Evolutionary conservation across 2,888 invertebrate genomes (phyloP).

Genomic region (Beris morrisii): DNA sequence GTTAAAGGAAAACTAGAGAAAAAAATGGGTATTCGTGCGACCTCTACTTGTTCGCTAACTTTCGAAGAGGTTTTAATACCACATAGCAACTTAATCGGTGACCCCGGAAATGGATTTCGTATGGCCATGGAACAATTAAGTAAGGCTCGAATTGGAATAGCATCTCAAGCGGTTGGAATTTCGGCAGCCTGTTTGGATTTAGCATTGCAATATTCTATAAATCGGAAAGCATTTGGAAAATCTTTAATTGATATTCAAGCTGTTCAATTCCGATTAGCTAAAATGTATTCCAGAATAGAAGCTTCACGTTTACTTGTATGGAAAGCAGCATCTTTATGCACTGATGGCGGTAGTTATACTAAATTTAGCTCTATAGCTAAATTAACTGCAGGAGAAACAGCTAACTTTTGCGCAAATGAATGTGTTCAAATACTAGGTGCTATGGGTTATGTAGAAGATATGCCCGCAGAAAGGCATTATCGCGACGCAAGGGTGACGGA

Average conservation of each 20-base stretch:
- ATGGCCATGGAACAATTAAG: conserved; percentile 70
- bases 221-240: conserved; percentile 68
- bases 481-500: conserved; percentile 78
- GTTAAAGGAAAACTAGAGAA: conserved; percentile 69
- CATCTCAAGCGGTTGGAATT: conserved; percentile 72
- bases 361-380: conserved; percentile 78
- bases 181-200: conserved; percentile 75
- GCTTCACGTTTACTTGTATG: conserved; percentile 70
- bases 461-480: conserved; percentile 75
- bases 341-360: conserved; percentile 57
- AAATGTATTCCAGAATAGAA: conserved; percentile 71
- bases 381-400: conserved; percentile 69
- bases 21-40: conserved; percentile 72
- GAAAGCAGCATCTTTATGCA: conserved; percentile 67
- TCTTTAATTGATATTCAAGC: conserved; percentile 67
- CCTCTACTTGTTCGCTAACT: conserved; percentile 69
- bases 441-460: conserved; percentile 68
- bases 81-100: conserved; percentile 60
- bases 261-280: conserved; percentile 62
- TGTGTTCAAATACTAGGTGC: conserved; percentile 77
- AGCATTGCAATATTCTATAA: conserved; percentile 68
- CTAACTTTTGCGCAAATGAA: conserved; percentile 69
- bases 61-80: conserved; percentile 69
- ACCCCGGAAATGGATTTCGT: conserved; percentile 66
- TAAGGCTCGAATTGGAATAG: conserved; percentile 73